Evolutionary conservation across 2,797 vertebrate genomes (phyloP).

Genomic region (Characodon lateralis): DNA sequence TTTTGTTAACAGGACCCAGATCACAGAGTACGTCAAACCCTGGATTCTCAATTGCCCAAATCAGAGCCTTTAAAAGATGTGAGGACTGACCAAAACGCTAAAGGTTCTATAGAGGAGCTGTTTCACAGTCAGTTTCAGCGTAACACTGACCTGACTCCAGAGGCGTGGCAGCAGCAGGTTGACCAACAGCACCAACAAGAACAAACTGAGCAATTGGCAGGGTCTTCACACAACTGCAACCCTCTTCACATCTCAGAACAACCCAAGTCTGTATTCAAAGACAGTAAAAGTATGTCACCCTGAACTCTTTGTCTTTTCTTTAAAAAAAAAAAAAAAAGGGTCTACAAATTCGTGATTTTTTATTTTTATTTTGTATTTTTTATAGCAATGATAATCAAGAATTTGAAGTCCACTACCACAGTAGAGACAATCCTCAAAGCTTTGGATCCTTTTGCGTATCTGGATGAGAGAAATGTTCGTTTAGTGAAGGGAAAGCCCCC

Average conservation of each 20-base stretch:
- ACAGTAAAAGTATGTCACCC: slow-evolving; percentile 81
- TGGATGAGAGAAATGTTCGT: slow-evolving; percentile 92
- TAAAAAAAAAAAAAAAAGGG: not conserved
- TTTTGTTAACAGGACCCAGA: slow-evolving; percentile 62
- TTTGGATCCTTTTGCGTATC: slow-evolving; percentile 88
- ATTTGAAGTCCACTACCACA: slow-evolving; percentile 89
- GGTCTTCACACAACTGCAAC: slow-evolving; percentile 70
- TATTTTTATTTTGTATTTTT: not conserved
- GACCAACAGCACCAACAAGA: slow-evolving; percentile 81
- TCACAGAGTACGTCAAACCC: slow-evolving; percentile 58
- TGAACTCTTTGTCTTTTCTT: not conserved
- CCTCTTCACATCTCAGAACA: slow-evolving; percentile 47
- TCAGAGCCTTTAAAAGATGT: slow-evolving; percentile 57
- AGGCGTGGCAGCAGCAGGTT: slow-evolving; percentile 85
- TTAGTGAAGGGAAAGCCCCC: slow-evolving; percentile 92
- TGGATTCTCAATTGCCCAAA: slow-evolving; percentile 68
- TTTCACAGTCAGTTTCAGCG: slow-evolving; percentile 76
- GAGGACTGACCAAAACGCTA: slow-evolving; percentile 43
- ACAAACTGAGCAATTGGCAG: slow-evolving; percentile 67
- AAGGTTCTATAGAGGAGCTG: slow-evolving; percentile 50
- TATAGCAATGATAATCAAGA: slow-evolving; percentile 94
- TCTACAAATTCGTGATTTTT: not conserved
- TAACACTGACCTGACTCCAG: slow-evolving; percentile 81
- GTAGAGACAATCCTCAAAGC: slow-evolving; percentile 92
- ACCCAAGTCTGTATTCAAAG: slow-evolving; percentile 75